Conservation (phyloP, 2,113 vertebrate species). For the Embiotoca jacksoni region DNA sequence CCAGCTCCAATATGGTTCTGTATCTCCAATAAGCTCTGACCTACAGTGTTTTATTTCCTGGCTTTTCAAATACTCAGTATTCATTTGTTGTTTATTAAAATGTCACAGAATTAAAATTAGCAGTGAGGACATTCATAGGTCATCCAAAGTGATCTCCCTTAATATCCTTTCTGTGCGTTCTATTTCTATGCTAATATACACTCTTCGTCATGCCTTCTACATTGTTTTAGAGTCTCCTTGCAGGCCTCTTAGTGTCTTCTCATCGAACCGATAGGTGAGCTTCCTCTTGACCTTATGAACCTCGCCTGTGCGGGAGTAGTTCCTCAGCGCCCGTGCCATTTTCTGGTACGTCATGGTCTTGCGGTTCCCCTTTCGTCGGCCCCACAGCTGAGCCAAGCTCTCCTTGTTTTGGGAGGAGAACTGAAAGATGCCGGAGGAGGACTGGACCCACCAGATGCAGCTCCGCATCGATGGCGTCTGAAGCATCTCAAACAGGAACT, state of each 20-base stretch:
- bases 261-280: conserved; percentile 85
- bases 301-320: conserved; percentile 86
- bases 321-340: conserved; percentile 86
- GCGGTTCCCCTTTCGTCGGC: conserved; percentile 85
- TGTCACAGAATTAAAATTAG: conserved; percentile 26
- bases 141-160: background rate
- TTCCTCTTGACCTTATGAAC: conserved; percentile 87
- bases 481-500: conserved; percentile 89
- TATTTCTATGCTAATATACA: conserved; percentile 2
- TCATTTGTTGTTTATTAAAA: conserved; percentile 52
- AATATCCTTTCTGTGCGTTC: conserved; percentile 16
- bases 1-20: conserved; percentile 9
- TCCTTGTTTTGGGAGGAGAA: conserved; percentile 89
- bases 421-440: conserved; percentile 84
- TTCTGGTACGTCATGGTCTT: conserved; percentile 90
- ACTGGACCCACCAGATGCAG: conserved; percentile 89
- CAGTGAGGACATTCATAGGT: conserved; percentile 7
- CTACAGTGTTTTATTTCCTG: conserved; percentile 1
- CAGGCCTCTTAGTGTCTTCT: conserved; percentile 80
- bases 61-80: conserved; percentile 84
- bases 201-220: conserved; percentile 23
- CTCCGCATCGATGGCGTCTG: conserved; percentile 85
- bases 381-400: conserved; percentile 85
- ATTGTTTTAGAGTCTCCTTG: conserved; percentile 56
- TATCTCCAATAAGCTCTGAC: conserved; percentile 2